Evolutionary conservation across 2,113 vertebrate genomes (phyloP).

Genomic region (Eurypyga helias): DNA sequence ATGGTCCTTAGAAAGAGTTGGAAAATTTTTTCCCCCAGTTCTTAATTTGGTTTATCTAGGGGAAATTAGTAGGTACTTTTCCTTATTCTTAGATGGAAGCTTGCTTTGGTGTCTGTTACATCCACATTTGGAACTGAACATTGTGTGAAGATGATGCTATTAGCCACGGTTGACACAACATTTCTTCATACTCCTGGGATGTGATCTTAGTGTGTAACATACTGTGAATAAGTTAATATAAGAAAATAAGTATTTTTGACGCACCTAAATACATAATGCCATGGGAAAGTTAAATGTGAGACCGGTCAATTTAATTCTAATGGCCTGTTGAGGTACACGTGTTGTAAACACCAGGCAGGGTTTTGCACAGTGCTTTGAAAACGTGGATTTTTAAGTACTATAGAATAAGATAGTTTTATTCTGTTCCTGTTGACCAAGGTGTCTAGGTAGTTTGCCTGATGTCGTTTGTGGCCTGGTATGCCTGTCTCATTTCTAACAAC

Average conservation of each 20-base stretch:
- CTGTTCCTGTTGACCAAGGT: not conserved
- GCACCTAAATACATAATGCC: not conserved
- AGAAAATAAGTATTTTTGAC: not conserved
- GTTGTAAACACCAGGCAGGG: not conserved
- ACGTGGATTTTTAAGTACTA: not conserved
- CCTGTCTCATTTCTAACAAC: not conserved
- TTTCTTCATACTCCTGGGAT: not conserved
- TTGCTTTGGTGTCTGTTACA: not conserved
- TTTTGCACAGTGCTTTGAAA: not conserved
- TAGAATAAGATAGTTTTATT: not conserved
- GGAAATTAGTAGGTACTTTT: not conserved
- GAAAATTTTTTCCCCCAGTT: not conserved
- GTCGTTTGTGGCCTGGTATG: not conserved
- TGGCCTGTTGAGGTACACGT: not conserved
- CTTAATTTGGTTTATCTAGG: not conserved
- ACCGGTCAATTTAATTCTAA: not conserved
- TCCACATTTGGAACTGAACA: not conserved
- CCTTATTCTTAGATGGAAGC: not conserved
- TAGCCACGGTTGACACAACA: fast-evolving
- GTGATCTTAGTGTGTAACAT: not conserved
- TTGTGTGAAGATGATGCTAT: not conserved
- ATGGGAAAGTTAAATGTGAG: not conserved
- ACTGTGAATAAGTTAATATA: not conserved
- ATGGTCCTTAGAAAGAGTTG: not conserved
- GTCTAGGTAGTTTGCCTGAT: not conserved